Evolutionary conservation across 2,113 vertebrate species (phyloP), one percentile per base, ranked within the genome.

Genomic region (Solea senegalensis): DNA sequence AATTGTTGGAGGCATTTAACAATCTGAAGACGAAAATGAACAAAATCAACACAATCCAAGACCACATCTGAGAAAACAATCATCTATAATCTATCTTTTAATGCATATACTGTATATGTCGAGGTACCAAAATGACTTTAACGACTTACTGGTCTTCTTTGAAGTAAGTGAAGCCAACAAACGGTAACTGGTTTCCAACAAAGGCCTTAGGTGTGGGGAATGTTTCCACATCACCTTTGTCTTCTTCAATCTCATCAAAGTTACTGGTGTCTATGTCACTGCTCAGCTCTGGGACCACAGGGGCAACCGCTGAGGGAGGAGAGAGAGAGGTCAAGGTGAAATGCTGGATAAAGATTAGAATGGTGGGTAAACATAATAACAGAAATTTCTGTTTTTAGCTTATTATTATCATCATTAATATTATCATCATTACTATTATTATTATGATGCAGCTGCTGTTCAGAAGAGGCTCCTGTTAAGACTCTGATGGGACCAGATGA

Each of bases 261-360:
- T 99, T 99, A 88, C 98, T 99, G 88, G 97, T 98, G 88, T 99
- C 98, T 79, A 97, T 95, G 86, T 99, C 98, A 80, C 97, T 98
- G 93, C 95, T 97, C 85, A 99, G 93, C 86, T 99, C 98, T 44
- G 98, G 97, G 50, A 99, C 97, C 69, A 99, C 98, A 9, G 98
- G 98, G 70, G 97, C 98, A 13, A 94, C 96, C 69, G 96, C 98
- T 99, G 79, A 27, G 46, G 12, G 40, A 14, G 7, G 2, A 53
- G 15, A 27, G 11, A 50, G 15, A 54, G 28, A 16, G 49, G 28
- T 7, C 14, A 39, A 62, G 16, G 46, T 69, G 53, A 84, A 65
- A 52, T 54, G 34, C 27, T 43, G 51, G 43, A 44, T 72, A 67
- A 39, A 28, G 57, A 13, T 12, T 48, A 63, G 80, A 78, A 43